Evolutionary conservation across 2,113 vertebrate species (phyloP), one percentile per base, ranked within the genome.

Genomic region (Tinamus guttatus): DNA sequence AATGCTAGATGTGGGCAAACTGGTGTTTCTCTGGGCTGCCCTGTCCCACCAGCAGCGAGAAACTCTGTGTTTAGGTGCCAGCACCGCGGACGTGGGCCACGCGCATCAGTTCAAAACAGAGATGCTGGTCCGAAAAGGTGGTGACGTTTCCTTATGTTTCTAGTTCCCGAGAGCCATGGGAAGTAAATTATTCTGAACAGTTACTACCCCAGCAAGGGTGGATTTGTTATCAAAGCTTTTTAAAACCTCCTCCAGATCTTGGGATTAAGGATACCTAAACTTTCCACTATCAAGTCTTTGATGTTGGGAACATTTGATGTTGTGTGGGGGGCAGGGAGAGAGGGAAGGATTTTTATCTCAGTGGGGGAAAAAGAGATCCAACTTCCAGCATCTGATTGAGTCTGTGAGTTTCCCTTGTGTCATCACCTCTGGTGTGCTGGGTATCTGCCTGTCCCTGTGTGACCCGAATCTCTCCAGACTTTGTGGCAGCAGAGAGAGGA

Each of bases 381-480:
- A 4, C 63, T 90, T 47, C 43, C 62, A 65, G 43, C 47, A 88
- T 25, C 68, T 86, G 58, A 78, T 85, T 49, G 69, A 83, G 51
- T 89, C n/a, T n/a, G n/a, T n/a, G n/a, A 92, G 67, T 85, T 93
- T 79, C 89, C 91, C 67, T 88, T 95, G 85, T 85, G 87, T 94
- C 62, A 86, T 88, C 80, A 91, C 65, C 70, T 36, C 17, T 69
- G 70, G 82, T 9, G 24, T 14, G 51, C 43, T 43, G 47, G 51
- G 24, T 52, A 25, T 21, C 21, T 22, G 6, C 49, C 20, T 24
- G 21, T 24, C 20, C 49, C 21, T 22, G 27, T 60, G 68, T 97
- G 95, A 95, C 90, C 91, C 94, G 81, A 97, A 94, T 96, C 47
- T 95, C 92, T 91, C 92, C 78, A 86, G 91, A 93, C 85, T 95